Base-by-base conservation (phyloP, 1,140 invertebrate species). In the Cotesia chilonis region DNA sequence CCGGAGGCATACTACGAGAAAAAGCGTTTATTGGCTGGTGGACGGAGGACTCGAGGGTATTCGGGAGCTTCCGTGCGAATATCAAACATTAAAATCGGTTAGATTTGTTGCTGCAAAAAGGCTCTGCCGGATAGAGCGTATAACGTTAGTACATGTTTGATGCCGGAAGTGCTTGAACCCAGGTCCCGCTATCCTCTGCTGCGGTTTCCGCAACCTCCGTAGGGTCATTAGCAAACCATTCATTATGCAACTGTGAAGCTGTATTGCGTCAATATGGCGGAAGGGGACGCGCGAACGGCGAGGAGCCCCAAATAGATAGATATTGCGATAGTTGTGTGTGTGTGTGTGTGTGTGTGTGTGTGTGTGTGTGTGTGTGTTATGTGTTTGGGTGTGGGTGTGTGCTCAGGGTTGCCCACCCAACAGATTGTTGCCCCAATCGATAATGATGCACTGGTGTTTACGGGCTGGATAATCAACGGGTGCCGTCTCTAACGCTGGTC, bases 211-310 rank as follows among this genome's bases (percentile, higher is more conserved):
- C 82, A 82, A 82, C 78, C 82, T 81, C 81, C 80, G 82, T 81
- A 80, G 82, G 81, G 82, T 83, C 82, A 83, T 83, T 83, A 83
- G 82, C 82, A 77, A 81, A 81, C 82, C 81, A 83, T 83, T 83
- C 82, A 83, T 82, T 83, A 83, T 83, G 82, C 82, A 83, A 81
- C 79, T 82, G 80, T 77, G 77, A 80, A 74, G 79, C 80, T 79
- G 80, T 82, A 83, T 83, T 81, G 80, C 82, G 81, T 83, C 82
- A 83, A 83, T 83, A 83, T 78, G 71, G 77, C 73, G 61, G 68
- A 65, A 70, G 67, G 59, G 66, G 37, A 65, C 10, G 37, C 17
- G 36, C 57, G 57, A 55, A 64, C n/a, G 68, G 51, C 20, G 17
- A 20, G 20, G 60, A 37, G 36, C 28, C 28, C 28, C 28, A 28